Conservation (phyloP, 2,113 vertebrate genomes). For the Heterochromis multidens region DNA sequence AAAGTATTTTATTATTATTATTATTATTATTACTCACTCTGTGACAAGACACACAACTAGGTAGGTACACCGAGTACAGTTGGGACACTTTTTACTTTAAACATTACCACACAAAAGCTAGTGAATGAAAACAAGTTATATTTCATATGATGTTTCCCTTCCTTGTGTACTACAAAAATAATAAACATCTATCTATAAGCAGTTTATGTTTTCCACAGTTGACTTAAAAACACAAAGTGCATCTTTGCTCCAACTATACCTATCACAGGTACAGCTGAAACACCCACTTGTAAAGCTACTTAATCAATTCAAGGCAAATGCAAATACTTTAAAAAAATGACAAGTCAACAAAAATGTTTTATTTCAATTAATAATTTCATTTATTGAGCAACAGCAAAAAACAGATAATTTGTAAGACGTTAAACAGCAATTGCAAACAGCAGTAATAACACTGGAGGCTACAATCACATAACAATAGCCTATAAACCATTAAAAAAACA, state of each 20-base stretch:
- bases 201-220: not conserved
- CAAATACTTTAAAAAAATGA: not conserved
- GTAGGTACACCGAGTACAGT: no score
- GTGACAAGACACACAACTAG: not conserved
- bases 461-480: not conserved
- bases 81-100: no score
- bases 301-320: not conserved
- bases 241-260: not conserved
- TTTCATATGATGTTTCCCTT: not conserved
- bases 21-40: no score
- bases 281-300: not conserved
- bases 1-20: no score
- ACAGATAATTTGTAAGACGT: not conserved
- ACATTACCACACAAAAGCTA: no score
- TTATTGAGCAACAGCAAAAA: not conserved
- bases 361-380: not conserved
- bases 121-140: not conserved
- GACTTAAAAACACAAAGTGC: no score
- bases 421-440: not conserved
- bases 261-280: not conserved
- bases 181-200: not conserved
- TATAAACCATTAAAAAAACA: not conserved
- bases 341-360: not conserved
- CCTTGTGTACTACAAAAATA: not conserved
- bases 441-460: not conserved